Evolutionary conservation across 1,140 invertebrate species (phyloP).

Genomic region (Acyrthosiphon pisum): DNA sequence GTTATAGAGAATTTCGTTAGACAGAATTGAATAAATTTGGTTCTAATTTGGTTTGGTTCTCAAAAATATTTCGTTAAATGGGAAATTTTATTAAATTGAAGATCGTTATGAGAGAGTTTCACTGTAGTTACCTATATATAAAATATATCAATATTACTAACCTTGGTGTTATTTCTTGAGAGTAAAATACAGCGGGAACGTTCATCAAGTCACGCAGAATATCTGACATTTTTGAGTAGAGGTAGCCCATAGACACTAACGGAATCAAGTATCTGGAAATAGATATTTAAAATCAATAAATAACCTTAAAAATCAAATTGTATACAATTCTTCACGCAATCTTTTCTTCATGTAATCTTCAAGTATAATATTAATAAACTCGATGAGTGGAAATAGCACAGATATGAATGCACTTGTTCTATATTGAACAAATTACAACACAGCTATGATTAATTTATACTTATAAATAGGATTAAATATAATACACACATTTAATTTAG

Average conservation of each 20-base stretch:
- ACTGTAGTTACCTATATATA: background rate
- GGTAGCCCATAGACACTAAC: conserved; percentile 69
- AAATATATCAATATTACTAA: background rate
- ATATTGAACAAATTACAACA: background rate
- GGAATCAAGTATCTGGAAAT: conserved; percentile 70
- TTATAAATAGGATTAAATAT: background rate
- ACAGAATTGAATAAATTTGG: too few relatives aligned
- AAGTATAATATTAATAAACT: background rate
- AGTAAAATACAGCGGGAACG: conserved; percentile 44
- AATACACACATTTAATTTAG: background rate
- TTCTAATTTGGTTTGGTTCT: too few relatives aligned
- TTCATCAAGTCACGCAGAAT: conserved; percentile 64
- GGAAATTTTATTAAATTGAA: too few relatives aligned
- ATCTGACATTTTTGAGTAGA: conserved; percentile 71
- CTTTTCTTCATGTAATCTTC: too few relatives aligned
- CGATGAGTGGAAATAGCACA: background rate
- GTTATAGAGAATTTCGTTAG: too few relatives aligned
- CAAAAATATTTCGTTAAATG: too few relatives aligned
- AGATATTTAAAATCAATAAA: background rate
- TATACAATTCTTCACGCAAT: background rate
- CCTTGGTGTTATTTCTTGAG: conserved; percentile 41
- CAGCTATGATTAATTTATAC: background rate
- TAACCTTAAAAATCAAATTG: background rate
- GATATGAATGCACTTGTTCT: background rate
- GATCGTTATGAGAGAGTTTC: too few relatives aligned